phyloP scores from a whole-genome alignment of 2,797 vertebrate species.

The Alcedo quadribrachys region DNA sequence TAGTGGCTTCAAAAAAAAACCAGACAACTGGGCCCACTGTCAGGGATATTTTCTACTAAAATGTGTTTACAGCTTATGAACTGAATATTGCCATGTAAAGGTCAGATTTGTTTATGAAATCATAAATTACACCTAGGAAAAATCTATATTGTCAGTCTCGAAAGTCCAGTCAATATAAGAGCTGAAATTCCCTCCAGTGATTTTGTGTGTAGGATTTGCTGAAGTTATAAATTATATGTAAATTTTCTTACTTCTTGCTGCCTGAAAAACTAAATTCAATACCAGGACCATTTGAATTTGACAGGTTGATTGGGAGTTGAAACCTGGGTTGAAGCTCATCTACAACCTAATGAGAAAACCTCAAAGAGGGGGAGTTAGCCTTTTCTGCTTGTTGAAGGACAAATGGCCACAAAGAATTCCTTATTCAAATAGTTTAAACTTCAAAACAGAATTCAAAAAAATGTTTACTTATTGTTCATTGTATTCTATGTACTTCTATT shows the following conservation, averaged over 20 bases:
- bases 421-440: neutral
- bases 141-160: neutral
- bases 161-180: neutral
- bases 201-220: neutral
- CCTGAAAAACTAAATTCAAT: conserved; percentile 3
- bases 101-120: neutral
- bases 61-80: neutral
- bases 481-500: neutral
- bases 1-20: neutral
- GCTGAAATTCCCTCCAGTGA: neutral
- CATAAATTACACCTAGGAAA: neutral
- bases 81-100: neutral
- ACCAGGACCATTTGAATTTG: neutral
- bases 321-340: neutral
- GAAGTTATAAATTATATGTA: neutral
- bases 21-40: neutral
- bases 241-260: neutral
- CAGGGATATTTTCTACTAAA: neutral
- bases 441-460: neutral
- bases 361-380: neutral
- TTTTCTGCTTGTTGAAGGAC: neutral
- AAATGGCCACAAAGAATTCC: neutral
- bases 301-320: neutral
- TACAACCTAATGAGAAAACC: neutral
- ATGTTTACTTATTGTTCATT: neutral